These are phyloP conservation scores for Thaumetopoea pityocampa DNA, from an alignment of 1,140 invertebrate genomes.

Conservation along the genomic window DNA sequence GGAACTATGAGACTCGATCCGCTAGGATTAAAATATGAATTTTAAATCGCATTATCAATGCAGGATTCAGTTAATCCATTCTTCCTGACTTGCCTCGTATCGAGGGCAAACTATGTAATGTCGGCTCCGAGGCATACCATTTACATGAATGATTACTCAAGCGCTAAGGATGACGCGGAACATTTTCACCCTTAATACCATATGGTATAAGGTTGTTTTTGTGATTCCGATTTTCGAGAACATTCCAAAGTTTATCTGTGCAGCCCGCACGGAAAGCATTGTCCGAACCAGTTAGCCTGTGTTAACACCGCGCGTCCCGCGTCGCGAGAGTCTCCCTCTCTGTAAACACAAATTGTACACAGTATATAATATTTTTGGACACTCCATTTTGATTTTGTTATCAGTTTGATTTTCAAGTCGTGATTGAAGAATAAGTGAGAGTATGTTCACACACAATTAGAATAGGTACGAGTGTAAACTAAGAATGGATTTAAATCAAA, in stretches of 20 bases:
- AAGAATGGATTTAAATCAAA: too few relatives aligned
- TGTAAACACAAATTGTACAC: slow-evolving; percentile 22
- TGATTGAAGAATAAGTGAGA: too few relatives aligned
- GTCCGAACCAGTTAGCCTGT: slow-evolving; percentile 32
- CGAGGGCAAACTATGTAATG: slow-evolving; percentile 53
- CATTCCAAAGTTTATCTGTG: slow-evolving; percentile 35
- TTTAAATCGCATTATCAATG: slow-evolving; percentile 42
- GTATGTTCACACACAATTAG: too few relatives aligned
- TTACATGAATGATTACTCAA: slow-evolving; percentile 64
- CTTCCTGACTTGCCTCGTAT: slow-evolving; percentile 43
- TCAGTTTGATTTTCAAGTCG: background rate
- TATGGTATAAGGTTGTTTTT: slow-evolving; percentile 26
- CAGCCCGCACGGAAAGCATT: slow-evolving; percentile 28
- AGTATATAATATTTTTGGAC: slow-evolving; percentile 10
- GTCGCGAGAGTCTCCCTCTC: slow-evolving; percentile 21
- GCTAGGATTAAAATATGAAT: slow-evolving; percentile 23
- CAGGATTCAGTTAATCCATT: slow-evolving; percentile 51
- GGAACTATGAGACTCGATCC: background rate
- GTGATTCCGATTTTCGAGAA: slow-evolving; percentile 15
- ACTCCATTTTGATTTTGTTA: background rate
- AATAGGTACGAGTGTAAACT: too few relatives aligned
- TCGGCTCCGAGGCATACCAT: slow-evolving; percentile 50
- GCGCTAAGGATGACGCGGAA: slow-evolving; percentile 19
- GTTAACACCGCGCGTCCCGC: slow-evolving; percentile 31
- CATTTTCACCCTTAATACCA: slow-evolving; percentile 30